Conservation (phyloP, 30 jellyfish, hydroid and myxozoan species). For the Catostylus mosaicus region DNA sequence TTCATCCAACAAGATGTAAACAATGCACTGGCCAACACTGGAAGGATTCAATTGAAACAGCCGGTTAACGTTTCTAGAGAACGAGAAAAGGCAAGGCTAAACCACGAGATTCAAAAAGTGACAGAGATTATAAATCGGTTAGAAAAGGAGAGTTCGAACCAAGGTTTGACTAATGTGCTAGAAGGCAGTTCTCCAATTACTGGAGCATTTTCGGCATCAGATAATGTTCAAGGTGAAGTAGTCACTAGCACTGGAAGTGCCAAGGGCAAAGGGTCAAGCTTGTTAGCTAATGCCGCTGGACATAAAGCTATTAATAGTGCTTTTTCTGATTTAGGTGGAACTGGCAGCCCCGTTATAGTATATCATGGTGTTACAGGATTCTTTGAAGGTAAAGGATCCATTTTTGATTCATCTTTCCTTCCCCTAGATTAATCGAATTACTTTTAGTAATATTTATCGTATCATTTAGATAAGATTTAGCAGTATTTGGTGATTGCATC, state of each 20-base stretch:
- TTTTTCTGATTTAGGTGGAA: constrained; percentile 84
- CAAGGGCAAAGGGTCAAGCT: not conserved
- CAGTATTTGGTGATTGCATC: no score
- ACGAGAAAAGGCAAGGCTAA: constrained; percentile 23
- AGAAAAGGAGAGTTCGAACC: constrained; percentile 7
- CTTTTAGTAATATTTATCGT: no score
- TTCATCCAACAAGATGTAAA: not conserved
- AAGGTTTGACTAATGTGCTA: not conserved
- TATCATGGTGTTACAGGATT: constrained; percentile 93
- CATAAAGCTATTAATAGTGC: constrained; percentile 13
- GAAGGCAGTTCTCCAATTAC: not conserved
- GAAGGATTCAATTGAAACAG: not conserved
- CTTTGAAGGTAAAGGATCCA: constrained; percentile 85
- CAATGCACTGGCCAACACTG: not conserved
- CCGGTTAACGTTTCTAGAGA: constrained; percentile 15
- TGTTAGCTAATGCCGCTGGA: not conserved
- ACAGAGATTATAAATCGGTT: constrained; percentile 9
- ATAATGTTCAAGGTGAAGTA: not conserved
- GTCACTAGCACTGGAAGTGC: not conserved
- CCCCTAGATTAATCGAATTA: no score
- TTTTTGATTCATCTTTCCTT: no score
- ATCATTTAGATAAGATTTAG: no score
- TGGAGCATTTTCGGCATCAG: not conserved
- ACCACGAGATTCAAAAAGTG: constrained; percentile 22
- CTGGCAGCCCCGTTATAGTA: constrained; percentile 95